phyloP scores from a whole-genome alignment of 2,888 invertebrate genomes.

The Meiosimyza decipiens region DNA sequence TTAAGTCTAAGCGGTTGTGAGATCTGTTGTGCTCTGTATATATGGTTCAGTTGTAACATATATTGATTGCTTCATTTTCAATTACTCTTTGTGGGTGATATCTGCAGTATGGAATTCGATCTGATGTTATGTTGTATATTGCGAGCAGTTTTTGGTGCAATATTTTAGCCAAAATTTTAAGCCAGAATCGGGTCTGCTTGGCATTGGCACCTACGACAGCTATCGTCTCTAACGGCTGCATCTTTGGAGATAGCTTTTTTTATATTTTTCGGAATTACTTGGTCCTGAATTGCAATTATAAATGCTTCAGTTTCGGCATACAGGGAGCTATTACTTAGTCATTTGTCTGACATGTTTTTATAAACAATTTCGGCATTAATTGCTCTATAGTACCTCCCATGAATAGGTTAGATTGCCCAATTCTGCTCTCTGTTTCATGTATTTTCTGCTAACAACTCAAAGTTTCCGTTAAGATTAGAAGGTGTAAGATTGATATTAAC shows the following conservation, averaged over 20 bases:
- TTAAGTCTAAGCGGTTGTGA: slow-evolving; percentile 27
- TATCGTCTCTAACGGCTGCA: not conserved
- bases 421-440: not conserved
- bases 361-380: too few relatives aligned
- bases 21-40: slow-evolving; percentile 25
- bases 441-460: not conserved
- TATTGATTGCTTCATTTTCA: slow-evolving; percentile 18
- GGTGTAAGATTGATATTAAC: slow-evolving; percentile 1
- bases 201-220: slow-evolving; percentile 5
- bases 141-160: slow-evolving; percentile 23
- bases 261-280: too few relatives aligned
- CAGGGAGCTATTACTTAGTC: too few relatives aligned
- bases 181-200: slow-evolving; percentile 15
- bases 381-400: too few relatives aligned
- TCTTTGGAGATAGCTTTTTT: not conserved
- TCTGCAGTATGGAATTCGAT: slow-evolving; percentile 8
- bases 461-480: not conserved
- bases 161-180: slow-evolving; percentile 26
- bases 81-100: slow-evolving; percentile 14
- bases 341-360: too few relatives aligned
- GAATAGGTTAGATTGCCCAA: not conserved
- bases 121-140: not conserved
- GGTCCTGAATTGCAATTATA: too few relatives aligned
- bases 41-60: slow-evolving; percentile 33
- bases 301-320: too few relatives aligned